Evolutionary conservation across 2,888 invertebrate species (phyloP), one percentile per base, ranked within the genome.

Genomic region (Neocrepidodera transversa): DNA sequence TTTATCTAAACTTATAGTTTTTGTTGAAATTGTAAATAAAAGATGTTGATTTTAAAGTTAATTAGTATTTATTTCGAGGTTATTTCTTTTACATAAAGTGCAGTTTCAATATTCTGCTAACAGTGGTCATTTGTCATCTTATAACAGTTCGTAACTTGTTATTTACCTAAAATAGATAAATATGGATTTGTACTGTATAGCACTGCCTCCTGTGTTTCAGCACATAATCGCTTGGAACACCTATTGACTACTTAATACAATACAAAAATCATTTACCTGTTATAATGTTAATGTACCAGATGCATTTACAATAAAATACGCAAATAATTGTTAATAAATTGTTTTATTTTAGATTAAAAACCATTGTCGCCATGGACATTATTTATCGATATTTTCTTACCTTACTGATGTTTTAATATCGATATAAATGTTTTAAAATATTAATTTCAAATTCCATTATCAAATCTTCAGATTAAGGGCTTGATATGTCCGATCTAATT

Each of bases 231-330:
- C 79, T 80, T 79, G 79, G 77, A 79, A 79, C 79, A 79, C 79
- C 73, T 77, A 78, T 78, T 79, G 79, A 80, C 78, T 79, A 79
- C 76, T 78, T 76, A 77, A 75, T 74, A 76, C 73, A 78, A 77
- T 77, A 75, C 58, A 66, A 67, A 63, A 69, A 79, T 79, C 76
- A 79, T 77, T 77, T 78, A 78, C 77, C 77, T 79, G 79, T 80
- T 79, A 79, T 77, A 77, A 77, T 79, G 78, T 79, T 80, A 79
- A 79, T 79, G 79, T 79, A 79, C 76, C 73, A 77, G 76, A 79
- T 76, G 78, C 78, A 80, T 80, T 80, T 79, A 79, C 79, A 79
- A 79, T 79, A 79, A 79, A 80, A 79, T 77, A 78, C 78, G 76
- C 78, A 74, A 74, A 76, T 79, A 78, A 79, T 77, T 78, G 77